Evolutionary conservation across 2,888 invertebrate genomes (phyloP).

Genomic region (Papilio gigon): DNA sequence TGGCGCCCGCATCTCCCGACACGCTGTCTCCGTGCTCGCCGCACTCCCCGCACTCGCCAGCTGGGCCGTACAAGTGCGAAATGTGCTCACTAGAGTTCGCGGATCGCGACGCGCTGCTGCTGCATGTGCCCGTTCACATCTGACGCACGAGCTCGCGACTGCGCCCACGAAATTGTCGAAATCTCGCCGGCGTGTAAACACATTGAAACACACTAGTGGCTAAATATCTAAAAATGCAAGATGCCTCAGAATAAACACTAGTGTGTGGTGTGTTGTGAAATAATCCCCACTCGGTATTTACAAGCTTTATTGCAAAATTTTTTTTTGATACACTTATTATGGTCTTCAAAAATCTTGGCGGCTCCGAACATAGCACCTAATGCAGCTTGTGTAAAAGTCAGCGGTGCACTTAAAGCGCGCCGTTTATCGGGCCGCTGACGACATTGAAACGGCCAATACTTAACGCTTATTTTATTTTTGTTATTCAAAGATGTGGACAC

Average conservation of each 20-base stretch:
- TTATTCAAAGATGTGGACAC: not conserved
- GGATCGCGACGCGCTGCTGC: conserved; percentile 86
- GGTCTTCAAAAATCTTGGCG: no score
- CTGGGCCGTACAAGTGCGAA: conserved; percentile 88
- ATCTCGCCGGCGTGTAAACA: conserved; percentile 25
- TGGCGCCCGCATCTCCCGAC: conserved; percentile 49
- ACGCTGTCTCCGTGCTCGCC: conserved; percentile 34
- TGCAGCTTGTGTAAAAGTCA: not conserved
- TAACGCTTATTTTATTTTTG: conserved; percentile 17
- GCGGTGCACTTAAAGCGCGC: no score
- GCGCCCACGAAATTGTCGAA: conserved; percentile 21
- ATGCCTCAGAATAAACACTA: no score
- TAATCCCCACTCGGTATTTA: no score
- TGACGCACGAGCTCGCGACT: conserved; percentile 68
- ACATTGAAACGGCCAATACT: no score
- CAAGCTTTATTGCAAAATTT: no score
- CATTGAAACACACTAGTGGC: not conserved
- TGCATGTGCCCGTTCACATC: conserved; percentile 92
- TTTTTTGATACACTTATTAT: no score
- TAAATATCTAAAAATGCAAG: not conserved
- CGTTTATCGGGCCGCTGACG: no score
- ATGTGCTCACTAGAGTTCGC: conserved; percentile 91
- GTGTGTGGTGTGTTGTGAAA: no score
- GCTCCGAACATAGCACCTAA: no score
- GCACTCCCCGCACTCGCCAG: conserved; percentile 46